Conservation (phyloP, 2,888 invertebrate species). For the Acronicta aceris region DNA sequence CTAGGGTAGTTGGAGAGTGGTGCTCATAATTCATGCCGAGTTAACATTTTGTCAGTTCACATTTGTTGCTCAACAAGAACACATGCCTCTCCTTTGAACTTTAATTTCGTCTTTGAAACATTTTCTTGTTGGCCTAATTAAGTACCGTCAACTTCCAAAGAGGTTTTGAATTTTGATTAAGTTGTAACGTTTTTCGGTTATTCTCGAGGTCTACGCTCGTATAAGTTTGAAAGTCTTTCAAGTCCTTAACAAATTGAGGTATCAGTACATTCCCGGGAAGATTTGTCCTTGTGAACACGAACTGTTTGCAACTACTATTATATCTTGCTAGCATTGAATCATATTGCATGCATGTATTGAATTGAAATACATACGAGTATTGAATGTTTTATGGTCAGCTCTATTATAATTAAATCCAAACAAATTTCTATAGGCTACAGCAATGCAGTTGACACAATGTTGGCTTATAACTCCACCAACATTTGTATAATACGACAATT, state of each 20-base stretch:
- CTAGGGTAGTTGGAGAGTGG: conserved; percentile 75
- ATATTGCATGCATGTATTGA: no score
- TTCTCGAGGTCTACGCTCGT: conserved; percentile 30
- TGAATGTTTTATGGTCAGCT: no score
- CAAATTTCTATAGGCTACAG: conserved; percentile 16
- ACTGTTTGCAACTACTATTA: background rate
- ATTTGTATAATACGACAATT: conserved; percentile 59
- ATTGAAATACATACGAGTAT: no score
- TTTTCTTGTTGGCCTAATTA: conserved; percentile 72
- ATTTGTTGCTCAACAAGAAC: conserved; percentile 79
- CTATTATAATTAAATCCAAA: background rate
- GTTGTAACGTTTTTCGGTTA: conserved; percentile 51
- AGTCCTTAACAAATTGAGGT: conserved; percentile 31
- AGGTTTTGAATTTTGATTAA: conserved; percentile 65
- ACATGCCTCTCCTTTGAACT: conserved; percentile 73
- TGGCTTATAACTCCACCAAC: conserved; percentile 54
- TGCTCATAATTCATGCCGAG: conserved; percentile 87
- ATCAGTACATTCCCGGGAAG: conserved; percentile 21
- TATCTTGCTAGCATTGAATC: no score
- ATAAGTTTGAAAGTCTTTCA: conserved; percentile 34
- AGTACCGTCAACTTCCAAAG: conserved; percentile 59
- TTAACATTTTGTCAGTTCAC: conserved; percentile 88
- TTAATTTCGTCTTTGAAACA: conserved; percentile 68
- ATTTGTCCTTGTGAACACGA: conserved; percentile 1
- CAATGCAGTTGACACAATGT: conserved; percentile 50